A percentile compares a stretch with the other conserved stretches of the same genome.
These are phyloP conservation scores for Idaea biselata DNA, from an alignment of 2,888 invertebrate species.

Conservation along the genomic window DNA sequence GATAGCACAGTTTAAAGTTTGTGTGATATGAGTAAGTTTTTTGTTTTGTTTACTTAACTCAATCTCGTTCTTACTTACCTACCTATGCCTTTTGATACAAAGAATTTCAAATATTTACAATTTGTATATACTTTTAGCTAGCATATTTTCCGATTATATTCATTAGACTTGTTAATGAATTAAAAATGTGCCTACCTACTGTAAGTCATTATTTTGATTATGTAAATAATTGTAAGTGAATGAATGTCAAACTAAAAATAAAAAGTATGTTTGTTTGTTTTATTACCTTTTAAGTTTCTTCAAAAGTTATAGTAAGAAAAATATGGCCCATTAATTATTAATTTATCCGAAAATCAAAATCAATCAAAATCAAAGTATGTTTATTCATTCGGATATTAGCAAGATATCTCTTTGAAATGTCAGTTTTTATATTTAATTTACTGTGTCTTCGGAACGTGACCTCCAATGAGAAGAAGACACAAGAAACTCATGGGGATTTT, in stretches of 20 bases:
- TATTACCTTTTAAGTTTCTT: not conserved
- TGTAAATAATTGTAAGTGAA: conserved; percentile 1
- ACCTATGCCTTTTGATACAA: not conserved
- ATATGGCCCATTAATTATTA: not conserved
- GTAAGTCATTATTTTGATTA: conserved; percentile 14
- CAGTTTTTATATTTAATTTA: too few relatives aligned
- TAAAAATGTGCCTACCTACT: not conserved
- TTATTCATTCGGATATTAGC: too few relatives aligned
- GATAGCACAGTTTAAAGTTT: conserved; percentile 2
- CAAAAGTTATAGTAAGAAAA: not conserved
- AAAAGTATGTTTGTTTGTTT: not conserved
- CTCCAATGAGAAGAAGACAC: too few relatives aligned
- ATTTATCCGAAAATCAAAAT: too few relatives aligned
- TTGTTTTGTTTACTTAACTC: not conserved
- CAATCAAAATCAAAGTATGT: too few relatives aligned
- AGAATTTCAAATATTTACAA: not conserved
- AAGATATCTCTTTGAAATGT: too few relatives aligned
- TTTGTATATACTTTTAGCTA: not conserved
- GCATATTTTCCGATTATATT: not conserved
- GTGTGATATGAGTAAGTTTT: conserved; percentile 1
- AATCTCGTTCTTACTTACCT: not conserved
- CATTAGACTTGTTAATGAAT: not conserved
- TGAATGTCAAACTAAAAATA: not conserved
- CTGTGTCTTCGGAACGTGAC: too few relatives aligned
- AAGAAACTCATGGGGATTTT: too few relatives aligned